Evolutionary conservation across 2,888 invertebrate genomes (phyloP).

Genomic region (Lymantria monacha): DNA sequence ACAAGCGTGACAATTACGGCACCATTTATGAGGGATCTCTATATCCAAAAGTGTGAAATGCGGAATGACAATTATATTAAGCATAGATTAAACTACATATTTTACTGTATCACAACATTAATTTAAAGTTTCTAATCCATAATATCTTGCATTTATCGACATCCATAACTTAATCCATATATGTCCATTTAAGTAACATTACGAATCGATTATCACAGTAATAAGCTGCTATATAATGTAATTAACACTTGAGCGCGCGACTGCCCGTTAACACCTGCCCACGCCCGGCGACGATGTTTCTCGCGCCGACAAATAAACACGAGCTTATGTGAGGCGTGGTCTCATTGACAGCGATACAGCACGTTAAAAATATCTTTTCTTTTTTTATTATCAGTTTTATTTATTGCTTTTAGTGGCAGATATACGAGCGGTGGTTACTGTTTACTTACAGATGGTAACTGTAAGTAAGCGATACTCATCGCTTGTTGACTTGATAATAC

Average conservation of each 20-base stretch:
- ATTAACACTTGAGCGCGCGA: slow-evolving; percentile 29
- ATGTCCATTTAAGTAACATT: slow-evolving; percentile 9
- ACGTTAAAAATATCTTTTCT: not conserved
- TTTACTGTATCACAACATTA: no score
- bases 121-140: no score
- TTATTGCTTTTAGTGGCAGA: not conserved
- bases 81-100: no score
- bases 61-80: no score
- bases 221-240: slow-evolving; percentile 23
- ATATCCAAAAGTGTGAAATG: no score
- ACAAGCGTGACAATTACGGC: no score
- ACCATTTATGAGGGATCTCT: no score
- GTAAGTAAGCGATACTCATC: not conserved
- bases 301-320: slow-evolving; percentile 38
- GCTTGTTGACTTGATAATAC: no score
- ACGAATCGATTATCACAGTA: slow-evolving; percentile 28
- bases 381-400: not conserved
- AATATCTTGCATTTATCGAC: not conserved
- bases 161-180: not conserved
- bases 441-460: not conserved
- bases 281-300: slow-evolving; percentile 28
- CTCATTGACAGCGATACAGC: slow-evolving; percentile 4
- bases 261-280: slow-evolving; percentile 46
- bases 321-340: slow-evolving; percentile 10
- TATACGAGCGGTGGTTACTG: not conserved